Percentiles rank a stretch among this genome's conserved stretches.
These are phyloP conservation scores for Remorina albescens DNA, from an alignment of 2,797 vertebrate species.

Conservation along the genomic window DNA sequence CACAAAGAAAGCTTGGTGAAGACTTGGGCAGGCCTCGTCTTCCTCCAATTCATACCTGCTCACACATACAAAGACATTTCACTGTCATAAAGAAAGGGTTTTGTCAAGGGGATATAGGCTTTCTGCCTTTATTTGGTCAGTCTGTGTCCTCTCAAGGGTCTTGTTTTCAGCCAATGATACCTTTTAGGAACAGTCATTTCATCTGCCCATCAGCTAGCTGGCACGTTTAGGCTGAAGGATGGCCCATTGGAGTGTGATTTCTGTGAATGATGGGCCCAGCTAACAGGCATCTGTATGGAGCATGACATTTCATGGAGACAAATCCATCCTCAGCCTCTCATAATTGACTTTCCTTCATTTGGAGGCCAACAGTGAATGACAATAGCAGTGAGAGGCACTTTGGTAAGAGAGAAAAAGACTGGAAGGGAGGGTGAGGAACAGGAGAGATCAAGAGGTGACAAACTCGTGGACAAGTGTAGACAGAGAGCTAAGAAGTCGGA, in stretches of 20 bases:
- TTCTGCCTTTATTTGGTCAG: conserved; percentile 22
- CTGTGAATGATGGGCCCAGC: conserved; percentile 51
- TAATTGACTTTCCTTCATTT: conserved; percentile 54
- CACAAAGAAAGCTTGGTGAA: conserved; percentile 31
- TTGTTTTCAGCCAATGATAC: conserved; percentile 42
- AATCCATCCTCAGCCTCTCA: conserved; percentile 44
- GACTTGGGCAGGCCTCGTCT: background rate
- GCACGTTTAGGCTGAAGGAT: conserved; percentile 53
- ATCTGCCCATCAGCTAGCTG: conserved; percentile 38
- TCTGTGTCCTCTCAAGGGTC: conserved; percentile 11
- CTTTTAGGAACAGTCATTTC: conserved; percentile 39
- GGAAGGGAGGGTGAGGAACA: background rate
- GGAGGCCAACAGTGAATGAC: conserved; percentile 37
- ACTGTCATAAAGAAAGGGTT: background rate
- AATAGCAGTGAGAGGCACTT: conserved; percentile 27
- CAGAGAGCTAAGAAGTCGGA: background rate
- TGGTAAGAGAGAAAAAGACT: conserved; percentile 19
- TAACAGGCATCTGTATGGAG: conserved; percentile 48
- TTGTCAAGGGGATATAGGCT: background rate
- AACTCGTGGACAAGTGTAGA: conserved; percentile 9
- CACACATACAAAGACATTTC: background rate
- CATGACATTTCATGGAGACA: conserved; percentile 43
- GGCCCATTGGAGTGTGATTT: conserved; percentile 37
- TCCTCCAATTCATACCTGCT: background rate
- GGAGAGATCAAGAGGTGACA: conserved; percentile 3